Evolutionary conservation across 2,797 vertebrate genomes (phyloP).

Genomic region (Orientallactaga sibirica): DNA sequence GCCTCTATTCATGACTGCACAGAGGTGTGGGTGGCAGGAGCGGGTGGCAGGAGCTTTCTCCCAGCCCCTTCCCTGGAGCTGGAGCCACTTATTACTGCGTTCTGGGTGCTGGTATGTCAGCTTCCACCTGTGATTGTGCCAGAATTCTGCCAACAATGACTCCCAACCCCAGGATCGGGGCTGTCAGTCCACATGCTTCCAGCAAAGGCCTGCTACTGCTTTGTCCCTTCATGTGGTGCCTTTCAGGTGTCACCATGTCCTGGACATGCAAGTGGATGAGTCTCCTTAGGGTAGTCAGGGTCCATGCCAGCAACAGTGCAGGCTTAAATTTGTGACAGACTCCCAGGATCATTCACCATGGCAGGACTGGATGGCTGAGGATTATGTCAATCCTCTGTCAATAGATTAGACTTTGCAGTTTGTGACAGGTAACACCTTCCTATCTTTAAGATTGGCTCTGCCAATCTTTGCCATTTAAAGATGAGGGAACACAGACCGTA

Average conservation of each 20-base stretch:
- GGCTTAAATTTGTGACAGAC: not conserved
- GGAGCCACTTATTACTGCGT: accelerated
- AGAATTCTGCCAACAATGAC: not conserved
- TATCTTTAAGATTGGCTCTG: not conserved
- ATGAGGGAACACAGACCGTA: not conserved
- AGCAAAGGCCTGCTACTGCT: no score
- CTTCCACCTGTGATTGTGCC: not conserved
- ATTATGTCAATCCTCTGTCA: not conserved
- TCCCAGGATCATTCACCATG: not conserved
- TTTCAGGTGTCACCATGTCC: not conserved
- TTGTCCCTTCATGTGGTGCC: not conserved
- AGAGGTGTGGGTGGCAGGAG: not conserved
- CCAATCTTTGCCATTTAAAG: not conserved
- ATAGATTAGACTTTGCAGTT: not conserved
- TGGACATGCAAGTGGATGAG: not conserved
- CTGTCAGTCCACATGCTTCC: not conserved
- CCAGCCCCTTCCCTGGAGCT: not conserved
- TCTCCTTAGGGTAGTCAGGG: not conserved
- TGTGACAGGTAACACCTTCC: not conserved
- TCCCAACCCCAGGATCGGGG: not conserved
- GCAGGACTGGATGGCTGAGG: not conserved
- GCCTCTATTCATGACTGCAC: not conserved
- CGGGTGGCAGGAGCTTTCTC: not conserved
- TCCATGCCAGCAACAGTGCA: accelerated
- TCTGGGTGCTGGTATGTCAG: not conserved